Evolutionary conservation across 2,888 invertebrate genomes (phyloP), one percentile per base, ranked within the genome.

Genomic region (Hesperia comma): DNA sequence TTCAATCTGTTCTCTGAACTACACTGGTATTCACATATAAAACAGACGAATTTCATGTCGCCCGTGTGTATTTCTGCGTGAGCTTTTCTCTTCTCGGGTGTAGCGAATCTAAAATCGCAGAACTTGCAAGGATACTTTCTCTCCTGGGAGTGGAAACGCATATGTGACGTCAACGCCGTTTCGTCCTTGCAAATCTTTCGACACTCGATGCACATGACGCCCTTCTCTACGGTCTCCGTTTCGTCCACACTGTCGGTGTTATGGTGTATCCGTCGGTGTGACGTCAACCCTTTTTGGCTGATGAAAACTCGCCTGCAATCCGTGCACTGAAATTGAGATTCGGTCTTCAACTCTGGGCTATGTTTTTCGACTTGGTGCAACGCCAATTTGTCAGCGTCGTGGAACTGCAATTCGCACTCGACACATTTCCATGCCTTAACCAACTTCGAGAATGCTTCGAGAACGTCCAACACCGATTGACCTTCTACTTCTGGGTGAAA

Each of bases 371-470:
- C 79, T 69, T 91, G 88, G 70, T 92, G 92, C 69, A 87, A 71
- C 0, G 91, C 92, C 10, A 92, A 74, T 69, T 91, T 90, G 55
- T 92, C 91, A 0, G 90, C 88, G 70, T 90, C 88, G 15, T 89
- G 85, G 58, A 92, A 92, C 67, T 92, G 92, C 10, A 87, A 61
- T 0, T 85, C 85, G 56, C 92, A 92, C 54, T 88, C 90, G n/a
- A 90, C 89, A 58, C 92, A 92, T 71, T 91, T 92, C 92, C 92
- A 92, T n/a, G 90, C 90, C 71, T 88, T 84, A 0, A 90, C 86
- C 41, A 92, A 70, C 69, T 85, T 87, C 0, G 90, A 88, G 66
- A 91, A 91, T 0, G 92, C 91, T 77, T 90, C 88, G 0, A 92
- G 72, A 1, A 90, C 90, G 63, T 90, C 86, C 43, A 92, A 71